A percentile compares a stretch with the other conserved stretches of the same genome.
Conservation (phyloP, 2,888 invertebrate genomes). For the Ramazzottius varieornatus region DNA sequence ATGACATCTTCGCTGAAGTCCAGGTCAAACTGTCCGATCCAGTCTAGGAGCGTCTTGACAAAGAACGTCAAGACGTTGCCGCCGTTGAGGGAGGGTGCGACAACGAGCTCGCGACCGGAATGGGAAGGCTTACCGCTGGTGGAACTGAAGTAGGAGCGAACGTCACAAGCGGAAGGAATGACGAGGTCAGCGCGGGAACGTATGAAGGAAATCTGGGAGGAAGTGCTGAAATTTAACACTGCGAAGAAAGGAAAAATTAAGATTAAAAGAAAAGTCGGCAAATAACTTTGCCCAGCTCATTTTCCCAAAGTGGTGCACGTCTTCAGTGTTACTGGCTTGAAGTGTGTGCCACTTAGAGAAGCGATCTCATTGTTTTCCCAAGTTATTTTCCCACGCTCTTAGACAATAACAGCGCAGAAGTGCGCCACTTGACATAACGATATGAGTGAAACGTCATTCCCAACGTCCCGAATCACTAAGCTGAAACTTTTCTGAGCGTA, state of each 20-base stretch:
- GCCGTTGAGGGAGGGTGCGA: constrained; percentile 61
- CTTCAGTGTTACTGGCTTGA: no score
- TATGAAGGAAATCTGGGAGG: constrained; percentile 45
- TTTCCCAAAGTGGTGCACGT: no score
- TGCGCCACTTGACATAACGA: no score
- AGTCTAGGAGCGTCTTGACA: constrained; percentile 45
- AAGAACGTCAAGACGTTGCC: constrained; percentile 53
- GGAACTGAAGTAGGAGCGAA: constrained; percentile 37
- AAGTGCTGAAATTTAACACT: constrained; percentile 58
- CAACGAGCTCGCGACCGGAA: constrained; percentile 33
- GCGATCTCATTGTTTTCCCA: no score
- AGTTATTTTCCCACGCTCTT: no score
- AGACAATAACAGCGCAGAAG: no score
- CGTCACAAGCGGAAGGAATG: constrained; percentile 16
- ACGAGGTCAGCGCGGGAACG: constrained; percentile 9
- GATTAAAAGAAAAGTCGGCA: no score
- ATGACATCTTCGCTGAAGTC: background rate
- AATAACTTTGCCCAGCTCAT: no score
- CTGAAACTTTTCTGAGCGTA: no score
- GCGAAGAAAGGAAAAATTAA: constrained; percentile 20
- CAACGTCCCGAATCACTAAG: no score
- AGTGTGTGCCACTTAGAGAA: no score
- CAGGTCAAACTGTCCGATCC: constrained; percentile 43
- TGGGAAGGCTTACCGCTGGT: constrained; percentile 31
- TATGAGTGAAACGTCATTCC: no score